Evolutionary conservation across 2,113 vertebrate genomes (phyloP), one percentile per base, ranked within the genome.

Genomic region (Anoura caudifer): DNA sequence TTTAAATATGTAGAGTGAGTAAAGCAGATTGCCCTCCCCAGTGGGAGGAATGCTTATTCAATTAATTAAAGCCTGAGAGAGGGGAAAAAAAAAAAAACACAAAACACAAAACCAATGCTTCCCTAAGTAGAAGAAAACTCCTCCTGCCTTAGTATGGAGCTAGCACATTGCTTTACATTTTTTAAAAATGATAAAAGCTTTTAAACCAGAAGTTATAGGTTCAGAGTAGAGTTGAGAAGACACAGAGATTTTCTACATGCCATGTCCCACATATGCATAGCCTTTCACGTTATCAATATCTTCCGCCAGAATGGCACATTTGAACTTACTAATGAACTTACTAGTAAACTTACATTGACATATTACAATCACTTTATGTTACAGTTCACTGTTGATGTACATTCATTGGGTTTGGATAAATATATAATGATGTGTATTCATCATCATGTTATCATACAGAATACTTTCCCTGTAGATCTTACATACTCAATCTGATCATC

Each of bases 71-170:
- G 28, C 6, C 12, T 85, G 11, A 77, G 15, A 43, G 4, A 45
- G 24, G 52, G 43, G 56, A 72, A 24, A 59, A 56, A 38, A 59
- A 19, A 61, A 9, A 67, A 77, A n/a, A n/a, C n/a, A n/a, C n/a
- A n/a, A n/a, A n/a, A n/a, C n/a, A n/a, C 33, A 22, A 15, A 1
- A 1, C 11, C 20, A 4, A 15, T 4, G 9, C 4, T 65, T 26
- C 3, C 3, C 22, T 7, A 72, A 52, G 8, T 14, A 41, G 69
- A 52, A 10, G 28, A n/a, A 14, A 72, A 75, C 2, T 15, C 4
- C 3, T 33, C 24, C 87, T 90, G 19, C 7, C 17, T 22, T 15
- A 43, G 3, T n/a, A 16, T 15, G 54, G 28, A 50, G 15, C 1
- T 52, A 3, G 5, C 20, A 4, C 6, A 4, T 4, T 47, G 2